A percentile compares a stretch with the other conserved stretches of the same genome.
Conservation (phyloP, 2,113 vertebrate genomes). For the Pluvialis apricaria region DNA sequence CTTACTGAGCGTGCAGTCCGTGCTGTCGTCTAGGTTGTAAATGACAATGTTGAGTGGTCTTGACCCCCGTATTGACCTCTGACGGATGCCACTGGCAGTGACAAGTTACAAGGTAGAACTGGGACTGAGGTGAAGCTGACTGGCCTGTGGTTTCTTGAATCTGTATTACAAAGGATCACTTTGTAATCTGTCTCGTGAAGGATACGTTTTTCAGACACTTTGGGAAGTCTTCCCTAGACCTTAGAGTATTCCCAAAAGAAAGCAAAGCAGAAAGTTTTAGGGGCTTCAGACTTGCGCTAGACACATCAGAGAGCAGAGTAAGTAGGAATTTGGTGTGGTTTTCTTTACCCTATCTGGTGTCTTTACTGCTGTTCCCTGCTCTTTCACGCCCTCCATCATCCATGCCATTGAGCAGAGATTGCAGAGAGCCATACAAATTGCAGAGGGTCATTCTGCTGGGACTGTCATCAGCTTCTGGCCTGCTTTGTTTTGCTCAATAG, state of each 20-base stretch:
- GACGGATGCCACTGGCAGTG: neutral
- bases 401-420: neutral
- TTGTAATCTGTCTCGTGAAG: neutral
- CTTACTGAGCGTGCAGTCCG: neutral
- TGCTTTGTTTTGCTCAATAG: neutral
- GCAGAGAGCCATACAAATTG: neutral
- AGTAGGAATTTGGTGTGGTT: neutral
- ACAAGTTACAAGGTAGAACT: neutral
- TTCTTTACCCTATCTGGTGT: neutral
- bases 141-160: neutral
- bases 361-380: neutral
- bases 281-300: neutral
- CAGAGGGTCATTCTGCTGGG: neutral
- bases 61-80: neutral
- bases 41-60: neutral
- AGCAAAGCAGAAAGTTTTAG: neutral
- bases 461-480: neutral
- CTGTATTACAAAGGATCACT: neutral
- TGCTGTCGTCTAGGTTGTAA: neutral
- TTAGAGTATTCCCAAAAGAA: neutral
- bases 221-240: neutral
- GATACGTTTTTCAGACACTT: neutral
- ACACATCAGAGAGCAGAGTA: neutral
- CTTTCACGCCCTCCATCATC: neutral
- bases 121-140: neutral